Conservation (phyloP, 2,888 invertebrate species). For the Eupithecia dodoneata region DNA sequence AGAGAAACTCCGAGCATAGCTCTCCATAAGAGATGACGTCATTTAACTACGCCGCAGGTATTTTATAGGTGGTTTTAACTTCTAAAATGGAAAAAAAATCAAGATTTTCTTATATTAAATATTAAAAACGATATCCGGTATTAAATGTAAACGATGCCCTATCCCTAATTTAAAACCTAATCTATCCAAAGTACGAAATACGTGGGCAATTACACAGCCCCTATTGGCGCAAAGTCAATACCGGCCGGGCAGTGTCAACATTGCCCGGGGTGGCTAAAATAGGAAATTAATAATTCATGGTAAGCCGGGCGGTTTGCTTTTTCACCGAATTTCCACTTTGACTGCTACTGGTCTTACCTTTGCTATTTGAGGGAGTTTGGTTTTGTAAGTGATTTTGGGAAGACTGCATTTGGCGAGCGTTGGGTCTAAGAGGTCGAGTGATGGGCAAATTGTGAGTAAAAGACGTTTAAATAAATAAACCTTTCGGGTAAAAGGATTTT, state of each 20-base stretch:
- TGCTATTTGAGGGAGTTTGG: not conserved
- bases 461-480: too few relatives aligned
- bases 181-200: constrained; percentile 26
- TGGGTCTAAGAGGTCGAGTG: too few relatives aligned
- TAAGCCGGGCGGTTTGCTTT: constrained; percentile 37
- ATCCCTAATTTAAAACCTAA: constrained; percentile 20
- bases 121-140: not conserved
- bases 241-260: constrained; percentile 55
- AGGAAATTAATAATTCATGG: constrained; percentile 64
- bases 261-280: constrained; percentile 53
- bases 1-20: too few relatives aligned
- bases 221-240: constrained; percentile 57
- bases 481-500: too few relatives aligned
- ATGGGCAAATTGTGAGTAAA: too few relatives aligned
- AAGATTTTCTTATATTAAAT: not conserved
- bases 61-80: not conserved
- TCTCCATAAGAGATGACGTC: too few relatives aligned
- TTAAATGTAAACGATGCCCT: not conserved
- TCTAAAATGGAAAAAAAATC: not conserved
- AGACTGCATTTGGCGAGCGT: not conserved
- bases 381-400: constrained; percentile 3
- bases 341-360: constrained; percentile 7
- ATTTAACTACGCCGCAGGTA: too few relatives aligned
- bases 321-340: constrained; percentile 23
- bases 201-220: constrained; percentile 52